phyloP scores from a whole-genome alignment of 2,113 vertebrate genomes.

The Paradisaea rubra region DNA sequence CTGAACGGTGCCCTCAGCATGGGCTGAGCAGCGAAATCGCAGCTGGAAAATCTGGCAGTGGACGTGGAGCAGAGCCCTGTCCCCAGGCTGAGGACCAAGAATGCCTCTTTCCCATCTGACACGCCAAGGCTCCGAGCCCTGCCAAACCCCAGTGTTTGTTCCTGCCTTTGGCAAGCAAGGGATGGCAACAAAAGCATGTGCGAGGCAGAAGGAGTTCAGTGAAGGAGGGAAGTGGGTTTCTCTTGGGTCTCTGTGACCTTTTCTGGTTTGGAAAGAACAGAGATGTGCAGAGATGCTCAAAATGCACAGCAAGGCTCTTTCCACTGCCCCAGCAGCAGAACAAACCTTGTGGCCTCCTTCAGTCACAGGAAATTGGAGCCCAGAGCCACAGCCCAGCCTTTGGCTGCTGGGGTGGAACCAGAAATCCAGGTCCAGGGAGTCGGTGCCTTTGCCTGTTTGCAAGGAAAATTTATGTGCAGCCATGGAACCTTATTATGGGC shows the following conservation, averaged over 20 bases:
- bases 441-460: background rate
- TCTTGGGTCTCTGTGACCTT: slow-evolving; percentile 30
- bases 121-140: slow-evolving; percentile 10
- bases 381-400: background rate
- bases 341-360: background rate
- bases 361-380: background rate
- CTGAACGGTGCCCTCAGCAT: background rate
- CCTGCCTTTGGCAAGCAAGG: slow-evolving; percentile 6
- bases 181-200: slow-evolving; percentile 23
- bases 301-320: background rate
- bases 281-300: background rate
- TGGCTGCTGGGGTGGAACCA: background rate
- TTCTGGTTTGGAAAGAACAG: slow-evolving; percentile 28
- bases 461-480: background rate
- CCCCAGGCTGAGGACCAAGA: background rate
- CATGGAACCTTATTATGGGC: background rate
- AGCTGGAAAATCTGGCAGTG: slow-evolving; percentile 25
- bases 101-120: slow-evolving; percentile 1
- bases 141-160: slow-evolving; percentile 52
- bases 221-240: slow-evolving; percentile 42
- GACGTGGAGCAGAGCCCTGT: background rate
- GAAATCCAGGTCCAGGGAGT: background rate
- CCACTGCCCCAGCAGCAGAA: background rate
- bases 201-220: slow-evolving; percentile 1
- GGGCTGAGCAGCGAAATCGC: background rate